A percentile compares a stretch with the other conserved stretches of the same genome.
These are phyloP conservation scores for Parnassius mnemosyne DNA, from an alignment of 2,888 invertebrate species.

Conservation along the genomic window DNA sequence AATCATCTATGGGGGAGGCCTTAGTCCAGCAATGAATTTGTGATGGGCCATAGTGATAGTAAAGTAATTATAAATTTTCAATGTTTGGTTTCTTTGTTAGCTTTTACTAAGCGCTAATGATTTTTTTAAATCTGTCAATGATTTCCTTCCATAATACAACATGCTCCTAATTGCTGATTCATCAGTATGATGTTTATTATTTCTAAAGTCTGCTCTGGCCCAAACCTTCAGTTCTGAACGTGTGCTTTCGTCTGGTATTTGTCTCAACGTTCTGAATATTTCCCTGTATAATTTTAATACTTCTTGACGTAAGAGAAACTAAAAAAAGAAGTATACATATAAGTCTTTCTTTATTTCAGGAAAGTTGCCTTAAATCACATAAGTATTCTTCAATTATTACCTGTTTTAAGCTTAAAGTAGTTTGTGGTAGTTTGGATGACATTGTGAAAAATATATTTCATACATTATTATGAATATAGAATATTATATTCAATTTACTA, in stretches of 20 bases:
- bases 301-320: conserved; percentile 91
- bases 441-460: conserved; percentile 34
- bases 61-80: neutral
- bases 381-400: conserved; percentile 47
- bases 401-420: conserved; percentile 82
- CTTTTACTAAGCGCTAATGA: conserved; percentile 82
- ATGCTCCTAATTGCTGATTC: conserved; percentile 87
- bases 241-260: conserved; percentile 83
- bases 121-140: conserved; percentile 83
- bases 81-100: conserved; percentile 16
- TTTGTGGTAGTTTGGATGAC: conserved; percentile 68
- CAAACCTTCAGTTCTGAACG: conserved; percentile 85
- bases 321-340: conserved; percentile 42
- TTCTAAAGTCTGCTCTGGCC: conserved; percentile 87
- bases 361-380: too few relatives aligned
- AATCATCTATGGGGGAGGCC: too few relatives aligned
- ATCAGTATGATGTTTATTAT: conserved; percentile 85
- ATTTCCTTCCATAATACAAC: conserved; percentile 85
- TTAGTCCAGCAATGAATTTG: too few relatives aligned
- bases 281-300: conserved; percentile 88
- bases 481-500: too few relatives aligned
- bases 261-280: conserved; percentile 84
- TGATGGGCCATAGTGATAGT: too few relatives aligned
- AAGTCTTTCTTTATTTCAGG: too few relatives aligned
- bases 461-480: too few relatives aligned